These are phyloP conservation scores for Pituophis catenifer DNA, from an alignment of 2,113 vertebrate species.

Conservation along the genomic window DNA sequence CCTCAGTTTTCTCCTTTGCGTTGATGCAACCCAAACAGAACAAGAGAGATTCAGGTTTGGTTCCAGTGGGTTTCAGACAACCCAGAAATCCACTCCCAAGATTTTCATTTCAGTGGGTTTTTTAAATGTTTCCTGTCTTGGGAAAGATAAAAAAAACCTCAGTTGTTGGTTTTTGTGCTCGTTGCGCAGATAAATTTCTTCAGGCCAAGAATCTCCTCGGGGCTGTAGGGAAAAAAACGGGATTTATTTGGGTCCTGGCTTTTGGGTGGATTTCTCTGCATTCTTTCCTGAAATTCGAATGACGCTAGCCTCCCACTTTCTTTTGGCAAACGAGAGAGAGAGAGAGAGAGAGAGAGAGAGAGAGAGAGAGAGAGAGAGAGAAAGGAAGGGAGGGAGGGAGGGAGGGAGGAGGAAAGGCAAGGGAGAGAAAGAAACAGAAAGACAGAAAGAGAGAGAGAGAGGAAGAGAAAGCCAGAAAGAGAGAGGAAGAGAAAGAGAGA, in stretches of 20 bases:
- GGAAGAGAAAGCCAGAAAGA: accelerated
- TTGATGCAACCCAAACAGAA: neutral
- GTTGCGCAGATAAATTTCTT: neutral
- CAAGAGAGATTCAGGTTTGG: neutral
- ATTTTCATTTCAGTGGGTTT: neutral
- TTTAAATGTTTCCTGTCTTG: neutral
- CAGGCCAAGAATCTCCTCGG: neutral
- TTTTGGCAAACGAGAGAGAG: neutral
- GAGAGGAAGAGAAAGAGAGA: too few species aligned
- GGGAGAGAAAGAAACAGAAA: too few species aligned
- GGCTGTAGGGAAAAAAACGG: neutral
- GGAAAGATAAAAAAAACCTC: neutral
- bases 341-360: accelerated
- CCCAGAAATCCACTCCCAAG: neutral
- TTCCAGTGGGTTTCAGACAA: neutral
- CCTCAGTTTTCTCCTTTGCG: neutral
- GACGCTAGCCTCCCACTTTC: neutral
- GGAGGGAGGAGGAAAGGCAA: accelerated
- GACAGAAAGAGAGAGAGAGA: neutral
- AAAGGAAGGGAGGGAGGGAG: too few species aligned
- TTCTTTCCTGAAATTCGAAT: neutral
- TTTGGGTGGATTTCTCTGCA: neutral
- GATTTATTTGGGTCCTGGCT: neutral
- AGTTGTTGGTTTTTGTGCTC: neutral
- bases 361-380: accelerated